These are phyloP conservation scores for Choristoneura rosaceana DNA, from an alignment of 2,888 invertebrate genomes.

Conservation along the genomic window DNA sequence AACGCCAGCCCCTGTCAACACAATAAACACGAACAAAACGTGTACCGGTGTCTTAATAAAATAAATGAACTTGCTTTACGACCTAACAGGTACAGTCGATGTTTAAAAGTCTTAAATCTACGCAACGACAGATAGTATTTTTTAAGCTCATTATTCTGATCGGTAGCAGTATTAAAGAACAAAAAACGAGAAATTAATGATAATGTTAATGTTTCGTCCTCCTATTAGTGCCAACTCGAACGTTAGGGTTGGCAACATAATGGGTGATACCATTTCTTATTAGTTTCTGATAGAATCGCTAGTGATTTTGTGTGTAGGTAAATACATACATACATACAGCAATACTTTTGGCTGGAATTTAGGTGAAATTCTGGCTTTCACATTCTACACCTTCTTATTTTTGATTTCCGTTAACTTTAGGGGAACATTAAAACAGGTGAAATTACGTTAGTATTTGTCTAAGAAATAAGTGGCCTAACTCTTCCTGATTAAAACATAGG, in stretches of 20 bases:
- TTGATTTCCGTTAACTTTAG: no score
- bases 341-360: background rate
- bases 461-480: no score
- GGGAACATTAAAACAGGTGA: no score
- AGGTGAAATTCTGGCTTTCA: background rate
- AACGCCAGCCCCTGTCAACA: conserved; percentile 43
- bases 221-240: background rate
- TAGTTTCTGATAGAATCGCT: background rate
- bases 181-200: conserved; percentile 1
- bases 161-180: background rate
- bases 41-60: conserved; percentile 34
- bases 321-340: background rate
- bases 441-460: no score
- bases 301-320: background rate
- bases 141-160: background rate
- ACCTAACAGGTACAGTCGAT: conserved; percentile 26
- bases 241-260: background rate
- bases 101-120: conserved; percentile 21
- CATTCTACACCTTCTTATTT: no score
- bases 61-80: conserved; percentile 37
- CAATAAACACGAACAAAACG: conserved; percentile 40
- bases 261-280: background rate
- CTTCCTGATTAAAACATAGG: no score
- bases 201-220: background rate
- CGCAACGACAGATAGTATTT: conserved; percentile 11